Base-by-base conservation (phyloP, 1,140 invertebrate genomes). In the Hypothenemus hampei region DNA sequence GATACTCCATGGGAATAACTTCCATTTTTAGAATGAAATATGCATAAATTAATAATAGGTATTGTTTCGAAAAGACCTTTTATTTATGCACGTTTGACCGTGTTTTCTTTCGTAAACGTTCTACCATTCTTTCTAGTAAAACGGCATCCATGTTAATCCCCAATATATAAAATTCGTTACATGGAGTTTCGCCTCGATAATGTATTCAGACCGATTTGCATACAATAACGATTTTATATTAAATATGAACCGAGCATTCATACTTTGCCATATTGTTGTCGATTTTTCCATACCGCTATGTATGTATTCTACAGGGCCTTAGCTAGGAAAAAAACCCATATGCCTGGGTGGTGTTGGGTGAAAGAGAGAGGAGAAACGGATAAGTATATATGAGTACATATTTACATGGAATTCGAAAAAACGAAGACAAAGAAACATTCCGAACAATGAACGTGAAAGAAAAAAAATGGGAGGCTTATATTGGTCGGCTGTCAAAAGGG, bases 141-240 rank as follows among this genome's bases (percentile, higher is more conserved):
- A 37, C 2, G 35, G 19, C 18, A 18, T 23, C 7, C 24, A 57
- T 57, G 47, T 57, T 51, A 57, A 51, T 50, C 55, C 48, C 33
- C 48, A 29, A 57, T 51, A 57, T 57, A 50, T 57, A 57, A 57
- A 57, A 57, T 57, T 57, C 55, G 47, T 57, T 57, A 57, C 55
- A 57, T 57, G 55, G 43, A 45, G 48, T 47, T 43, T 33, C 11
- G 20, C 55, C n/a, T n/a, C 21, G 39, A 39, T 57, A 57, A 57
- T 57, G 47, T 57, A 57, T 57, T 57, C 55, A 50, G 19, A 31
- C 40, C 13, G 19, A 57, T 57, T 57, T 50, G 55, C 55, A 57
- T 57, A 57, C 55, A 57, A 57, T 57, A 57, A 57, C 50, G 55
- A 57, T 29, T 43, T 57, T 57, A 57, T 57, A 57, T 57, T 57